Evolutionary conservation across 2,797 vertebrate genomes (phyloP), one percentile per base, ranked within the genome.

Genomic region (Thamnophis elegans): DNA sequence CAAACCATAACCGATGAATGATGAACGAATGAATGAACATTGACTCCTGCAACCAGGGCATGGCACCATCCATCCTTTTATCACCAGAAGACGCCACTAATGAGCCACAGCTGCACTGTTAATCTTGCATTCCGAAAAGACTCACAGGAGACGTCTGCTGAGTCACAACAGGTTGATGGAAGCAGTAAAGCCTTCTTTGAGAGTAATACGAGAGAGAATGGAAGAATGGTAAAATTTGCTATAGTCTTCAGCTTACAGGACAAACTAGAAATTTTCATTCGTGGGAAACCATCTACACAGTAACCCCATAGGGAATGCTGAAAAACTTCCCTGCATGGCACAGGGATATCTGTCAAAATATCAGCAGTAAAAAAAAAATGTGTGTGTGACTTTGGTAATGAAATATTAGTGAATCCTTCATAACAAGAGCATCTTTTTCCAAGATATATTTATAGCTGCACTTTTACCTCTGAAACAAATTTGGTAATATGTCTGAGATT

Each of bases 281-380:
- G 13, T 16, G n/a, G 65, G 5, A 68, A 68, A 68, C 13, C n/a
- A 68, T 68, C 14, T 32, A 32, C 14, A 1, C 5, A 32, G n/a
- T 73, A 36, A 73, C 6, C 14, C n/a, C n/a, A 36, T 3, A 16
- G 0, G n/a, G 65, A 73, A 36, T 73, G 65, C 65, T 36, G n/a
- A 32, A 73, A 32, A 73, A 36, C n/a, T 18, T n/a, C n/a, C 65
- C 65, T 73, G 2, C 14, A 36, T 36, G 7, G n/a, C 16, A 73
- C 6, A 36, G n/a, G 14, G 0, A 32, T 32, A 32, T 73, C n/a
- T 73, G 14, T 73, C 14, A 73, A 73, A 73, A 32, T 32, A 73
- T 73, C n/a, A 32, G 5, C 7, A 73, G 14, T n/a, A 32, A 16
- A 87, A 54, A 82, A 54, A 54, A 54, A 91, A 95, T 94, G n/a